Conservation (phyloP, 1,140 invertebrate species). For the Drosophila punjabiensis region DNA sequence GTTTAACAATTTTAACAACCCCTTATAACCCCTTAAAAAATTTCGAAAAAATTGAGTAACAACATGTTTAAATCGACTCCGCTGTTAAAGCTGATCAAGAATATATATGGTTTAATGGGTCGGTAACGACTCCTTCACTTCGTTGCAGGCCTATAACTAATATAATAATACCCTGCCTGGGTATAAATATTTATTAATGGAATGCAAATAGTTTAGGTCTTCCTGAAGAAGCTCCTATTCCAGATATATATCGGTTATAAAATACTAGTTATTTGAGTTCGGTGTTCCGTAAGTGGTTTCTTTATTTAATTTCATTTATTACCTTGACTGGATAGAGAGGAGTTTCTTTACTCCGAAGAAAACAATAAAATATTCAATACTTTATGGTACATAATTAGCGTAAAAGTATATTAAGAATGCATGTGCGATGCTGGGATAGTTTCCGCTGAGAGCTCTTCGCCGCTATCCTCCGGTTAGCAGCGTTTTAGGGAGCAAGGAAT, state of each 20-base stretch:
- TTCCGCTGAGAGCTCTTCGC: not conserved
- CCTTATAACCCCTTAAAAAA: too few relatives aligned
- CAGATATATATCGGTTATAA: not conserved
- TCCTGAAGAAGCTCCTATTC: not conserved
- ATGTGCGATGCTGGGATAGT: slow-evolving; percentile 19
- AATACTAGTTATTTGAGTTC: not conserved
- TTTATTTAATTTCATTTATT: slow-evolving; percentile 28
- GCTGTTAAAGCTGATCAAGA: too few relatives aligned
- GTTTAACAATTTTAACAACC: too few relatives aligned
- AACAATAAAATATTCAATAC: slow-evolving; percentile 69
- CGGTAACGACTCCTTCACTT: too few relatives aligned
- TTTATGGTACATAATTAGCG: slow-evolving; percentile 52
- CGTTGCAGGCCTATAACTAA: too few relatives aligned
- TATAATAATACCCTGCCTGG: too few relatives aligned
- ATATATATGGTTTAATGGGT: too few relatives aligned
- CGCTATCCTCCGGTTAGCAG: slow-evolving; percentile 25
- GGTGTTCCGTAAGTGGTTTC: slow-evolving; percentile 4
- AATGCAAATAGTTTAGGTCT: not conserved
- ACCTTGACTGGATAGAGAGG: slow-evolving; percentile 12
- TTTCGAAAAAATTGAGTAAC: too few relatives aligned
- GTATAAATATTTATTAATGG: too few relatives aligned
- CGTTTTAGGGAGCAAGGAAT: not conserved
- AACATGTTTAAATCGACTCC: too few relatives aligned
- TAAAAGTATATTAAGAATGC: slow-evolving; percentile 40
- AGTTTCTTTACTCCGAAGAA: slow-evolving; percentile 36